Evolutionary conservation across 2,113 vertebrate species (phyloP).

Genomic region (Oceanites oceanicus): DNA sequence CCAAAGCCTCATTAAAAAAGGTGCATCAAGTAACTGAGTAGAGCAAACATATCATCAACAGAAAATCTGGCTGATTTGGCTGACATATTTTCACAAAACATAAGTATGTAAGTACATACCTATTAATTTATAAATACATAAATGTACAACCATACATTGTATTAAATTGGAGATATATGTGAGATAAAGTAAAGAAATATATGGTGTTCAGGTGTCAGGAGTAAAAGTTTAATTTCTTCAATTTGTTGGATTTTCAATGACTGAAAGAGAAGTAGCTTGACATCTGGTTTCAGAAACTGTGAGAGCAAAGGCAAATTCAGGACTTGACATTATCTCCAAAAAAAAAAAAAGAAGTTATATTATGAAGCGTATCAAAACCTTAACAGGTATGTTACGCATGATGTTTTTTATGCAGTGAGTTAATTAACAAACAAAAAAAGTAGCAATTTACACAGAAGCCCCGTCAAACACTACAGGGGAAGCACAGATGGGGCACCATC

Average conservation of each 20-base stretch:
- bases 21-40: background rate
- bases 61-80: background rate
- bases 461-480: background rate
- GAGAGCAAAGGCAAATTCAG: background rate
- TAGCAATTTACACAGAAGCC: background rate
- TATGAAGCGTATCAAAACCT: background rate
- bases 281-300: background rate
- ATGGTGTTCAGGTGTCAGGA: background rate
- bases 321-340: background rate
- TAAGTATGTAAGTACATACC: background rate
- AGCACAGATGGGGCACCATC: slow-evolving; percentile 31
- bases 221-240: background rate
- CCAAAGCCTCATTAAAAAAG: background rate
- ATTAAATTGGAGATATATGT: background rate
- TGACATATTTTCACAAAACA: fast-evolving
- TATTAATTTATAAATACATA: background rate
- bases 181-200: background rate
- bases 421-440: slow-evolving; percentile 17
- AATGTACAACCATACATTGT: too few species aligned
- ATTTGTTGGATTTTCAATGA: background rate
- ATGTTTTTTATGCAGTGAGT: background rate
- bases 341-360: background rate
- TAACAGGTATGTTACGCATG: background rate
- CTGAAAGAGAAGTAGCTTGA: background rate
- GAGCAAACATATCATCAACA: background rate